Conservation (phyloP, 2,888 invertebrate species). For the Dendrolimus houi region DNA sequence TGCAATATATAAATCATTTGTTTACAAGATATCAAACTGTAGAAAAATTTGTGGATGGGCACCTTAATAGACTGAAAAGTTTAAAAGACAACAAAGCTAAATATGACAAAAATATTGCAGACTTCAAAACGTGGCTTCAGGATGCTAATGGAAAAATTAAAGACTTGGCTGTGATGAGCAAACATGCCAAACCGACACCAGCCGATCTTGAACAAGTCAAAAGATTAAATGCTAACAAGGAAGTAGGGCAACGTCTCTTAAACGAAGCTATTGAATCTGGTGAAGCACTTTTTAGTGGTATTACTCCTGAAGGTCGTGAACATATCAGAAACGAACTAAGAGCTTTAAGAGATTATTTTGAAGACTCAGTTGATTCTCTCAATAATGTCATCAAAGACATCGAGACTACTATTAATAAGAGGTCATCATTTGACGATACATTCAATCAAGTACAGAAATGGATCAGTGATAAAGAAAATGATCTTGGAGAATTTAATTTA, state of each 20-base stretch:
- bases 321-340: constrained; percentile 88
- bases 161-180: constrained; percentile 82
- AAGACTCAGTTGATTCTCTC: constrained; percentile 88
- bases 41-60: constrained; percentile 81
- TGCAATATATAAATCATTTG: constrained; percentile 87
- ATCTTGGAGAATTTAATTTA: constrained; percentile 82
- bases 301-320: constrained; percentile 92
- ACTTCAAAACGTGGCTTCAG: constrained; percentile 87
- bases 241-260: constrained; percentile 85
- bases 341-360: constrained; percentile 87
- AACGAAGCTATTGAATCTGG: constrained; percentile 90
- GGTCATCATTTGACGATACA: constrained; percentile 95
- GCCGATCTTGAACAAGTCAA: constrained; percentile 86
- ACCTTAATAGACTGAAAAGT: constrained; percentile 83
- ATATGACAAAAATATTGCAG: constrained; percentile 79
- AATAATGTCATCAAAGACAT: constrained; percentile 91
- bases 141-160: constrained; percentile 85
- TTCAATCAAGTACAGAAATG: constrained; percentile 92
- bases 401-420: constrained; percentile 91
- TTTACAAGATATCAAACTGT: constrained; percentile 85
- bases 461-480: constrained; percentile 87
- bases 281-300: constrained; percentile 90
- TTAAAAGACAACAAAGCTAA: constrained; percentile 82
- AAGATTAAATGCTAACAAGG: constrained; percentile 83
- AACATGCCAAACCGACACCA: constrained; percentile 84